Evolutionary conservation across 2,113 vertebrate species (phyloP).

Genomic region (Macaca mulatta): DNA sequence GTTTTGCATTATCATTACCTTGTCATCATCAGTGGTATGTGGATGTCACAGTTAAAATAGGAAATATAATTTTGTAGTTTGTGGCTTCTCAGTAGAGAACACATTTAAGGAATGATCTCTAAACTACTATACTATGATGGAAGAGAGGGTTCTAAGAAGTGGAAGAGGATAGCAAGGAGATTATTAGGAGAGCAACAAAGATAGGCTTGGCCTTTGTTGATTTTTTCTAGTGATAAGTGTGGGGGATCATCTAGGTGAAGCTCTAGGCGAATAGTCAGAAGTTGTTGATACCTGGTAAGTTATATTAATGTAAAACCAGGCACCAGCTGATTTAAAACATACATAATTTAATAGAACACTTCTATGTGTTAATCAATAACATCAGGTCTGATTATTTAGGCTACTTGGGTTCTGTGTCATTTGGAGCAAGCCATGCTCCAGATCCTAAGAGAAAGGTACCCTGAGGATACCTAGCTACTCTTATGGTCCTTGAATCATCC

Average conservation of each 20-base stretch:
- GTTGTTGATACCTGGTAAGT: background rate
- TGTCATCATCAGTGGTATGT: background rate
- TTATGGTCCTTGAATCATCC: background rate
- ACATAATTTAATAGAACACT: background rate
- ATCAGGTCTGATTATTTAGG: background rate
- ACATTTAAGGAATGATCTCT: too few relatives aligned
- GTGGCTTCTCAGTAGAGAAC: too few relatives aligned
- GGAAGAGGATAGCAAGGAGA: background rate
- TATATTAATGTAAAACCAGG: background rate
- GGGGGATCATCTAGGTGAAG: background rate
- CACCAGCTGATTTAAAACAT: background rate
- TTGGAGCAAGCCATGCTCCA: background rate
- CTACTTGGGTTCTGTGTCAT: background rate
- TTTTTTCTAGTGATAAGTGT: background rate
- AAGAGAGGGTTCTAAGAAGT: background rate
- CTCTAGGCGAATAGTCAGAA: background rate
- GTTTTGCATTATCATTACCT: background rate
- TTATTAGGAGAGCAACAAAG: background rate
- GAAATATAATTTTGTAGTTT: background rate
- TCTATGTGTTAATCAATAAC: constrained; percentile 15
- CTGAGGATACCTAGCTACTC: background rate
- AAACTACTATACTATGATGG: too few relatives aligned
- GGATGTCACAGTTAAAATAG: background rate
- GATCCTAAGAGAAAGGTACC: background rate
- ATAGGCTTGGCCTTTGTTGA: background rate